Percentiles rank a stretch among this genome's conserved stretches.
Conservation (phyloP, 2,797 vertebrate genomes). For the Spinibarbus caldwelli region DNA sequence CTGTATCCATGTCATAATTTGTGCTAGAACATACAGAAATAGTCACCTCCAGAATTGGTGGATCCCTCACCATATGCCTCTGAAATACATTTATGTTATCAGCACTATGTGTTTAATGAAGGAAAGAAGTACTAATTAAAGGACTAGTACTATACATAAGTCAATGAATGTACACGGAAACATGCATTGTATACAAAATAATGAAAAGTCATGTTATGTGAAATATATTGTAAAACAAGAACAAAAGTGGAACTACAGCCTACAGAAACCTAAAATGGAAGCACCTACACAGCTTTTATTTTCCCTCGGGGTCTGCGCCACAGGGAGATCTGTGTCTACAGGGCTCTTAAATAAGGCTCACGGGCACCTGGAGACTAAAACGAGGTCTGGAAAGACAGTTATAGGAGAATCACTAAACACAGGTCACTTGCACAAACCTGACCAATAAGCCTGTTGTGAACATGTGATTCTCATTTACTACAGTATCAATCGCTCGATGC, state of each 20-base stretch:
- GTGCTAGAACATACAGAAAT: background rate
- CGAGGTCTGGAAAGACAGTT: conserved; percentile 11
- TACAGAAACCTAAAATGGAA: conserved; percentile 25
- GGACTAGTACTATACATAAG: background rate
- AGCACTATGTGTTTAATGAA: background rate
- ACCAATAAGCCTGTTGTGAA: conserved; percentile 50
- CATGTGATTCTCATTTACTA: conserved; percentile 57
- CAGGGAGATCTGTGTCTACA: conserved; percentile 31
- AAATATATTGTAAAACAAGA: conserved; percentile 4
- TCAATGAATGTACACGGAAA: background rate
- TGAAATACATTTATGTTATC: background rate
- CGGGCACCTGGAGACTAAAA: background rate
- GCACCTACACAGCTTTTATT: conserved; percentile 40
- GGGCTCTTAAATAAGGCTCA: conserved; percentile 35
- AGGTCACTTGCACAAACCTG: conserved; percentile 34
- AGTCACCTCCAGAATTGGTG: background rate
- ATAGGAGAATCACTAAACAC: conserved; percentile 36
- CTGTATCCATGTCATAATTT: background rate
- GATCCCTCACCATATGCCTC: background rate
- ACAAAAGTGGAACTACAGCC: conserved; percentile 27
- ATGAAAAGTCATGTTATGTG: background rate
- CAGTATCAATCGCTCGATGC: conserved; percentile 39
- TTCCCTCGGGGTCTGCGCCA: conserved; percentile 33
- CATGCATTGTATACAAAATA: conserved; percentile 1
- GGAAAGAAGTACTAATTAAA: background rate